Conservation (phyloP, 2,797 vertebrate genomes). For the Pangasius larnaudii region DNA sequence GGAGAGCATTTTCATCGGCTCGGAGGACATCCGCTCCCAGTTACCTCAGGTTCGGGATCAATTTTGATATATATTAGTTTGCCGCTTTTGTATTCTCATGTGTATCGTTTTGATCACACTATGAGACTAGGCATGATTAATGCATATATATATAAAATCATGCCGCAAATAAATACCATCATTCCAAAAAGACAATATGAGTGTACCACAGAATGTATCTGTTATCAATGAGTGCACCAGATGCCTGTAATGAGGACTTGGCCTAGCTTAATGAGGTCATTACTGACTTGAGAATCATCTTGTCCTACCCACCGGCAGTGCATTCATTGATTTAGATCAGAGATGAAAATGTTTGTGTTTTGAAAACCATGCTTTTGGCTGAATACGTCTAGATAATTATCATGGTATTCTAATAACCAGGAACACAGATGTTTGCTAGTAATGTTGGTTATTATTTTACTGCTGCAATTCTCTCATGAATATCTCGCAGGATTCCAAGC, state of each 20-base stretch:
- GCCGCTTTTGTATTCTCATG: neutral
- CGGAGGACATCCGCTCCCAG: slow-evolving; percentile 91
- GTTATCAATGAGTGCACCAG: slow-evolving; percentile 41
- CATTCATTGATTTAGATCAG: slow-evolving; percentile 45
- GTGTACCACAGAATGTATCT: slow-evolving; percentile 23
- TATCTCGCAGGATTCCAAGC: slow-evolving; percentile 83
- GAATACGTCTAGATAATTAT: slow-evolving; percentile 43
- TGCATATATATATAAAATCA: neutral
- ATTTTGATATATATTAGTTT: neutral
- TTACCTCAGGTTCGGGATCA: slow-evolving; percentile 84
- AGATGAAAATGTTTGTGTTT: slow-evolving; percentile 49
- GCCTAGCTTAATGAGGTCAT: slow-evolving; percentile 29
- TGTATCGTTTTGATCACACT: neutral
- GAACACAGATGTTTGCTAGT: slow-evolving; percentile 71
- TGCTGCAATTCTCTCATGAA: slow-evolving; percentile 57
- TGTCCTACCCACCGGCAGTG: slow-evolving; percentile 45
- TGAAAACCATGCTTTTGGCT: slow-evolving; percentile 37
- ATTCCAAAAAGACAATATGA: slow-evolving; percentile 21
- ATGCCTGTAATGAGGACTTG: slow-evolving; percentile 38
- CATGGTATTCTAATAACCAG: slow-evolving; percentile 48
- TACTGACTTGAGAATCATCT: slow-evolving; percentile 37
- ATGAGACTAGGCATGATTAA: neutral
- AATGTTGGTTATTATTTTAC: slow-evolving; percentile 61
- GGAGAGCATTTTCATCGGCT: slow-evolving; percentile 96
- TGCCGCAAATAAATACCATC: slow-evolving; percentile 1